Base-by-base conservation (phyloP, 1,140 invertebrate genomes). In the Microplitis demolitor region DNA sequence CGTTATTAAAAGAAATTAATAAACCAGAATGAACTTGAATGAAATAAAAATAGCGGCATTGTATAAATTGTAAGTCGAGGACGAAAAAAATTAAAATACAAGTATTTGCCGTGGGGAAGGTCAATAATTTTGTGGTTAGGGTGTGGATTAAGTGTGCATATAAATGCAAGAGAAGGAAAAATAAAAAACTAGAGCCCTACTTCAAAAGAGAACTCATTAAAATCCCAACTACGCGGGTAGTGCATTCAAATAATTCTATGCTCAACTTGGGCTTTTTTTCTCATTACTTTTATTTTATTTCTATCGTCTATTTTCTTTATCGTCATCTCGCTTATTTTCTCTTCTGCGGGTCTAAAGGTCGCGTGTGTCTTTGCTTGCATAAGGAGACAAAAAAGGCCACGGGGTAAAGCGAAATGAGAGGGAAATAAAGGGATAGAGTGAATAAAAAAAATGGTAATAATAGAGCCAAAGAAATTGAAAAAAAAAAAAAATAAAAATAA, bases 191-290 rank as follows among this genome's bases (percentile, higher is more conserved):
- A 53, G 37, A 45, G 33, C 33, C 45, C 61, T 53, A 64, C 58
- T 35, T 79, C 73, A 82, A 80, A 78, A 74, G 75, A 76, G 73
- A 76, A 80, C 76, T 84, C 83, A 79, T 85, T 84, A 84, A 83
- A 85, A 82, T 81, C 76, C 76, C 78, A 82, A 73, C 78, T 78
- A 78, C 78, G 53, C 69, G 39, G 69, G 45, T 73, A 51, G 76
- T 78, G 79, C 79, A 81, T 84, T 84, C 78, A 81, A 83, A 81
- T 79, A 78, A 79, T 80, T 83, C 79, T 81, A 81, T 80, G 34
- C 45, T 56, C 24, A 5, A 70, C 51, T 35, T 54, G 58, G 61
- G 68, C 50, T 66, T 73, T 45, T 45, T 45, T 45, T 8, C 39
- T 11, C 39, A 11, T 45, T 9, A 45, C 39, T 45, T 45, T 45